Percentiles rank a stretch among this genome's conserved stretches.
Evolutionary conservation across 2,888 invertebrate genomes (phyloP).

Genomic region (Empis livida): DNA sequence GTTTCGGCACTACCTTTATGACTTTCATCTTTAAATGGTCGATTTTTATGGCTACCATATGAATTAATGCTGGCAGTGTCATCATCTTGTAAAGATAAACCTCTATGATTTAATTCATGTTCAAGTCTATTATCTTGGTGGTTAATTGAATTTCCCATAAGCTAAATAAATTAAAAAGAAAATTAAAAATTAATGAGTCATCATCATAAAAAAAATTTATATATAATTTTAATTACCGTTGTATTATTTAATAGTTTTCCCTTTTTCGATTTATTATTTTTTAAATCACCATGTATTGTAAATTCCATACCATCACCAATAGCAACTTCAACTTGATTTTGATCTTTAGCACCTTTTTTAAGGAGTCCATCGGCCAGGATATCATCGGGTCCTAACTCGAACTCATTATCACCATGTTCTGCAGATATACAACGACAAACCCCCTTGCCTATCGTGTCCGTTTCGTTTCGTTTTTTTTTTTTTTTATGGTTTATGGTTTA

Average conservation of each 20-base stretch:
- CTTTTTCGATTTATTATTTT: constrained; percentile 68
- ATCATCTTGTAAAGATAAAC: constrained; percentile 56
- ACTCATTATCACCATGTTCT: constrained; percentile 51
- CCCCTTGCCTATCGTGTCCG: constrained; percentile 38
- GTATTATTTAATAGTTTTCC: constrained; percentile 71
- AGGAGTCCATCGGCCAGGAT: constrained; percentile 73
- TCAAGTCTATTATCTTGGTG: constrained; percentile 64
- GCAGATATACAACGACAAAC: constrained; percentile 53
- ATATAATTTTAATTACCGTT: constrained; percentile 38
- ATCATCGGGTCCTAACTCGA: constrained; percentile 50
- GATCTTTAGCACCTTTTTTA: constrained; percentile 76
- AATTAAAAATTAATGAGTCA: constrained; percentile 3
- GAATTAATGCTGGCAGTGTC: constrained; percentile 81
- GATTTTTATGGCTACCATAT: constrained; percentile 82
- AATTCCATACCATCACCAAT: constrained; percentile 90
- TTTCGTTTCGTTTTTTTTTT: constrained; percentile 18
- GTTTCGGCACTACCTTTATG: constrained; percentile 82
- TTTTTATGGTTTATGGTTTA: constrained; percentile 8
- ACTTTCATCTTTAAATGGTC: constrained; percentile 79
- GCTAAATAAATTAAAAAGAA: constrained; percentile 18
- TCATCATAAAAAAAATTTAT: not conserved
- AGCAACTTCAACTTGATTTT: constrained; percentile 80
- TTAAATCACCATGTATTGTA: constrained; percentile 80
- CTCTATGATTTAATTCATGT: constrained; percentile 61
- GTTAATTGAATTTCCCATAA: constrained; percentile 65